Base-by-base conservation (phyloP, 2,888 invertebrate species). In the Ennomos quercinarius region DNA sequence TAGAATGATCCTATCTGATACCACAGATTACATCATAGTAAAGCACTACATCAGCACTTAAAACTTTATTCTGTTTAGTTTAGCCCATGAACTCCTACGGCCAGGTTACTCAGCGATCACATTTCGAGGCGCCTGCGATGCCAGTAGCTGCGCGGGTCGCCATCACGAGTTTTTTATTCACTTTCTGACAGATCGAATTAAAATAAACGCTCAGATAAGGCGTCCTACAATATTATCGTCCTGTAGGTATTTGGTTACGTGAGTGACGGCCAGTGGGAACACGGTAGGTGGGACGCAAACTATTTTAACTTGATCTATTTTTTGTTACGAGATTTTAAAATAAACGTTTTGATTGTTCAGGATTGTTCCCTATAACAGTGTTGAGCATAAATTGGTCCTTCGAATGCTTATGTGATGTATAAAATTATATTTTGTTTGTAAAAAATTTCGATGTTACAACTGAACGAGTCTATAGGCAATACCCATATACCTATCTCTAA, bases 111-210 rank as follows among this genome's bases (percentile, higher is more conserved):
- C 67, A 77, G 74, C 70, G 78, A 80, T 80, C 83, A 72, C 73
- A 76, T 78, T 80, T 75, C 80, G 73, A 68, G 76, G 73, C 77
- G 77, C 73, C 76, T 73, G 75, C 76, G 76, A 80, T 73, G 77
- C 82, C 89, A 78, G 90, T 90, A 91, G 91, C 90, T 73, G 77
- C 78, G 79, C 69, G 80, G 79, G 81, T 63, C 77, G 68, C 74
- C 68, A 50, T 80, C 78, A 78, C 75, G 59, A 71, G 44, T 67
- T 90, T 91, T 92, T 90, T 89, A 81, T 83, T 79, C 83, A 82
- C 80, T 81, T 79, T 84, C 91, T 91, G 92, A 92, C 92, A 92
- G 90, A 89, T 91, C 91, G 84, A 91, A 92, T 92, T 92, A 92
- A 90, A 91, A 91, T 92, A 92, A 92, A 91, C 90, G 92, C 84